Evolutionary conservation across 2,113 vertebrate species (phyloP), one percentile per base, ranked within the genome.

Genomic region (Prinia subflava): DNA sequence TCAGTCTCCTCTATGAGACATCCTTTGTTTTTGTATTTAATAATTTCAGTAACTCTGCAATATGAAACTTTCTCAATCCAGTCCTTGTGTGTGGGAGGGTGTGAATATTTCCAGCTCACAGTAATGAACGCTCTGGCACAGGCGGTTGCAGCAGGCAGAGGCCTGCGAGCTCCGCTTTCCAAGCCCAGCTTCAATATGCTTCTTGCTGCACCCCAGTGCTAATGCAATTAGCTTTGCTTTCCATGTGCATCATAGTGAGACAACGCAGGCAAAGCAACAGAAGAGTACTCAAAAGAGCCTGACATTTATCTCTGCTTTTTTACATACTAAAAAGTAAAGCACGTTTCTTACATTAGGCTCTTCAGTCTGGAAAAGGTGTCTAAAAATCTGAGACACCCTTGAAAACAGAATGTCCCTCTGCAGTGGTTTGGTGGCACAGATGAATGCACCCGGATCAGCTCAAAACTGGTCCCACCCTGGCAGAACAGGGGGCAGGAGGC

Each of bases 51-150:
- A 96, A 67, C 73, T 96, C 83, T 89, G 73, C 81, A 94, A 93
- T 95, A 83, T 28, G 87, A 91, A 97, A 94, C 86, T 94, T 96
- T 94, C 88, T 83, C 65, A 90, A 80, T 91, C 73, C 65, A 90
- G 82, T 68, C 87, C 73, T n/a, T 42, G 28, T 77, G 84, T 47
- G 96, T 96, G 89, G 97, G 97, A 96, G 69, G 90, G 90, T 95
- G 95, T 89, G 96, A 97, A 95, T 96, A 82, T 92, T 97, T 95
- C 92, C 93, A 96, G 90, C 90, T 96, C 84, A 74, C 68, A 83
- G 88, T 93, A 97, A 91, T 89, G 94, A 94, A 64, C 6, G 87
- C 86, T 85, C 92, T 97, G 95, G 96, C 95, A 96, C 75, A 89
- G 90, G 77, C 59, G 0, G 59, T 23, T 89, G 87, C 91, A 95